These are phyloP conservation scores for Mola mola DNA, from an alignment of 2,113 vertebrate species.

Conservation along the genomic window DNA sequence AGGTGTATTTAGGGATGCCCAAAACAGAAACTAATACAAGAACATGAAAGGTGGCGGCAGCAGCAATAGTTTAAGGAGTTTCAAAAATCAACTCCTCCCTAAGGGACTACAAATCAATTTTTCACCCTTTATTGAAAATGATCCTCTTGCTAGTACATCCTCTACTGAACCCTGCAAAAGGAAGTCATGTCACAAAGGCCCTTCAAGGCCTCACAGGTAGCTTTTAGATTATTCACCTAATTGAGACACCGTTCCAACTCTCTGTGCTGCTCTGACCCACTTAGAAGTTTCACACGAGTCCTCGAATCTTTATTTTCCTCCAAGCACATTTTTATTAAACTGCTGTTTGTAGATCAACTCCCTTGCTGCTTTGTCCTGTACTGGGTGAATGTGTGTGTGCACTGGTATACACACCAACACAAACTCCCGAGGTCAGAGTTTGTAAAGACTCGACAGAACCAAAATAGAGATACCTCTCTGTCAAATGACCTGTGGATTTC, in stretches of 20 bases:
- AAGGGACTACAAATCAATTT: no score
- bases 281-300: conserved; percentile 45
- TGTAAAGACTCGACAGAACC: no score
- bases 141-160: conserved; percentile 2
- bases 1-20: no score
- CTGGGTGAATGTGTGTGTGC: no score
- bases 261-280: conserved; percentile 43
- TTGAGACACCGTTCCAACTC: conserved; percentile 48
- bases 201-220: conserved; percentile 43
- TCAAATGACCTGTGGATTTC: conserved; percentile 50
- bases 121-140: no score
- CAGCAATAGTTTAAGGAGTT: no score
- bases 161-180: no score
- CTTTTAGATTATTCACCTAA: conserved; percentile 58
- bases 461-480: conserved; percentile 54
- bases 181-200: conserved; percentile 14
- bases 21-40: no score
- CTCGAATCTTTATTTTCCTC: conserved; percentile 34
- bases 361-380: no score
- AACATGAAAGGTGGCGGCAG: no score
- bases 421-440: conserved; percentile 58
- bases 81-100: no score
- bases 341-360: conserved; percentile 18
- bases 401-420: no score
- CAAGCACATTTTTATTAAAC: neutral